A percentile compares a stretch with the other conserved stretches of the same genome.
phyloP scores from a whole-genome alignment of 1,140 invertebrate species.

The Gonatopus flavifemur region DNA sequence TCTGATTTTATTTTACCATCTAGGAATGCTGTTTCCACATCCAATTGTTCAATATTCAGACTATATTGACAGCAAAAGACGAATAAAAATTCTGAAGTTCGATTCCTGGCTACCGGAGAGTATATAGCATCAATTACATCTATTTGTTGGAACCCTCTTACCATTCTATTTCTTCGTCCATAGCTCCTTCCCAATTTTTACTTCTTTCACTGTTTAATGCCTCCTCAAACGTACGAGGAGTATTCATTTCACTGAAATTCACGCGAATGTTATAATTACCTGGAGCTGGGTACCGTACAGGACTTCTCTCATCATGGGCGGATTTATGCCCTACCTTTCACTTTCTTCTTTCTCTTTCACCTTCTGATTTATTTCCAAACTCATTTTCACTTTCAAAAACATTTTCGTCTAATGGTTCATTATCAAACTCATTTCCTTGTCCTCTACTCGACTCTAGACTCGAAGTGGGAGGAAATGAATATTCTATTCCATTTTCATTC shows the following conservation, averaged over 20 bases:
- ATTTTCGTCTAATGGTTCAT: neutral
- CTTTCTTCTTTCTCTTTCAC: neutral
- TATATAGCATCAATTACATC: neutral
- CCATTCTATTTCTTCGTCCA: neutral
- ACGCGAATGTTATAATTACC: neutral
- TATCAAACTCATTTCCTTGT: too few species aligned
- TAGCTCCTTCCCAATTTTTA: neutral
- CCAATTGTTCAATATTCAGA: constrained; percentile 4
- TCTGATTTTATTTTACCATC: constrained; percentile 1
- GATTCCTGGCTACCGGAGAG: neutral
- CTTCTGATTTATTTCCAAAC: neutral
- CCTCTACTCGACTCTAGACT: too few species aligned
- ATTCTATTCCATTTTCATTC: too few species aligned
- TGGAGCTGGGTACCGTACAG: neutral
- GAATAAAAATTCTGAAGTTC: neutral
- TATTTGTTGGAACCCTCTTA: neutral
- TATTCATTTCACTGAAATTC: neutral
- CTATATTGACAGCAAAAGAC: constrained; percentile 1
- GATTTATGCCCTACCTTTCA: neutral
- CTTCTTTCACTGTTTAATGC: neutral
- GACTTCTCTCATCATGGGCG: neutral
- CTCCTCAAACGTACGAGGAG: neutral
- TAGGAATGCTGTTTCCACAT: neutral
- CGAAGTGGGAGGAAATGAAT: too few species aligned
- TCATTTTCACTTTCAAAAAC: neutral